phyloP scores from a whole-genome alignment of 2,113 vertebrate genomes.

The Accipiter cooperii region DNA sequence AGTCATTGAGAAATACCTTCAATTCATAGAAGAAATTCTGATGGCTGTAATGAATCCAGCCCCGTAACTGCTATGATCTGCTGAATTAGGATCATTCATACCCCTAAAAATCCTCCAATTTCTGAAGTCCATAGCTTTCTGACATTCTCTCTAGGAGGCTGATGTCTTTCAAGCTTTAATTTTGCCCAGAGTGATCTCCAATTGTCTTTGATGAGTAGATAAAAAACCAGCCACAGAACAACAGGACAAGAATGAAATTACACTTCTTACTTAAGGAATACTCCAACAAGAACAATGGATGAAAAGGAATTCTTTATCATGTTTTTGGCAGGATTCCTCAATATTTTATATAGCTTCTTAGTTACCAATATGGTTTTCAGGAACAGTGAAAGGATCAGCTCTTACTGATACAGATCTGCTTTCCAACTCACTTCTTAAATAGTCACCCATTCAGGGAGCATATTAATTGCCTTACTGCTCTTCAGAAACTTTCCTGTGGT shows the following conservation, averaged over 20 bases:
- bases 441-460: background rate
- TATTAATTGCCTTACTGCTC: background rate
- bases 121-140: background rate
- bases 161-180: background rate
- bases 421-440: background rate
- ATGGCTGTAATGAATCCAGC: background rate
- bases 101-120: background rate
- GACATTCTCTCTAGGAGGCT: background rate
- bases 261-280: background rate
- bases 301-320: background rate
- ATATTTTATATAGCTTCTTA: background rate
- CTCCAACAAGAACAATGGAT: background rate
- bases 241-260: background rate
- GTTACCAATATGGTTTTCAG: background rate
- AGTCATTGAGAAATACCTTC: background rate
- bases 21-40: background rate
- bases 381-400: background rate
- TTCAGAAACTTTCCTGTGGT: background rate
- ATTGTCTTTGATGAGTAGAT: background rate
- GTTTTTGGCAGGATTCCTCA: background rate
- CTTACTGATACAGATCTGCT: background rate
- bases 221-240: background rate
- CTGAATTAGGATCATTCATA: background rate
- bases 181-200: background rate
- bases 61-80: background rate